Conservation (phyloP, 1,140 invertebrate genomes). For the Adelges cooleyi region DNA sequence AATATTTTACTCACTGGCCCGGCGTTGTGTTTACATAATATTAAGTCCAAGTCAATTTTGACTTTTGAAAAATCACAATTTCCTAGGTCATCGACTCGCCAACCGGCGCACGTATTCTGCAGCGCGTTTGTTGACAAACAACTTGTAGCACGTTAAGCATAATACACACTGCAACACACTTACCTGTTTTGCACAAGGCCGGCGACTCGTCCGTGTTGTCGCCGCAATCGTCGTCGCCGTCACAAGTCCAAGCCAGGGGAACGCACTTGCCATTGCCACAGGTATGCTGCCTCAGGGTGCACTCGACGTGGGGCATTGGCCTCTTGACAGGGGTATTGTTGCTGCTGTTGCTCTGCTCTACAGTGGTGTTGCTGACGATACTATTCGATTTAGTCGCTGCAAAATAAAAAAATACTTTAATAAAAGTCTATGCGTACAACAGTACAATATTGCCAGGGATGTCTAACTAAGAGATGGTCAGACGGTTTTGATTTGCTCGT, state of each 20-base stretch:
- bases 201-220: conserved; percentile 67
- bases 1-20: no score
- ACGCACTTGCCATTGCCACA: conserved; percentile 72
- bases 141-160: neutral
- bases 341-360: neutral
- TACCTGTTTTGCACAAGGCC: conserved; percentile 51
- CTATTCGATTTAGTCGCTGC: no score
- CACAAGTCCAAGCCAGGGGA: conserved; percentile 65
- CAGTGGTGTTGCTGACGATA: neutral
- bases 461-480: no score
- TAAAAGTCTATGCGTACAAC: no score
- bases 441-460: no score
- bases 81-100: no score
- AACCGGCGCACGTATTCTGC: no score
- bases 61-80: no score
- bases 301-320: conserved; percentile 36
- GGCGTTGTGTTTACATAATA: no score
- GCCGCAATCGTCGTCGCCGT: conserved; percentile 62
- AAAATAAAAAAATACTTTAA: no score
- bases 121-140: neutral
- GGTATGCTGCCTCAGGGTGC: conserved; percentile 59
- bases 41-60: no score
- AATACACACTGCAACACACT: conserved; percentile 33
- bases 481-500: no score
- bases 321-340: neutral